Evolutionary conservation across 2,888 invertebrate species (phyloP).

Genomic region (Oscheius sp.): DNA sequence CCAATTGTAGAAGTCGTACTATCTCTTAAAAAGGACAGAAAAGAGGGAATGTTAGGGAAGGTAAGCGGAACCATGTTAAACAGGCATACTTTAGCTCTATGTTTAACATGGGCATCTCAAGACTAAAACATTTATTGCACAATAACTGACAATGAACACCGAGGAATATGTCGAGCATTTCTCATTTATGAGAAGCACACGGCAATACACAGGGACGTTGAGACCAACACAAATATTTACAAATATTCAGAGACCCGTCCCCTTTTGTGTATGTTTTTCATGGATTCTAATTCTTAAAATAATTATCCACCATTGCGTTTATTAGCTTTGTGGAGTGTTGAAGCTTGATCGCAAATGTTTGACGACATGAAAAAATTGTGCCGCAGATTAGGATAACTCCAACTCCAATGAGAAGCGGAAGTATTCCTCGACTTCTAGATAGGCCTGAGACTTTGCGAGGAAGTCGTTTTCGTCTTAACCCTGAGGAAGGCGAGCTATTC

Average conservation of each 20-base stretch:
- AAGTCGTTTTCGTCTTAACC: neutral
- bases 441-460: neutral
- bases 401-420: slow-evolving; percentile 8
- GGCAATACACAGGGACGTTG: neutral
- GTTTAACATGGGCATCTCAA: slow-evolving; percentile 19
- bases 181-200: slow-evolving; percentile 13
- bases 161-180: neutral
- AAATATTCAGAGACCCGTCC: slow-evolving; percentile 4
- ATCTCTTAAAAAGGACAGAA: neutral
- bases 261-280: neutral
- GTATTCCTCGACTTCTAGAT: neutral
- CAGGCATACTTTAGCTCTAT: slow-evolving; percentile 15
- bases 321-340: slow-evolving; percentile 5
- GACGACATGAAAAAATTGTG: slow-evolving; percentile 7
- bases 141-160: slow-evolving; percentile 12
- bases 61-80: slow-evolving; percentile 26
- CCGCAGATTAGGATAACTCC: slow-evolving; percentile 18
- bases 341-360: neutral
- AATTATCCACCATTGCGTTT: neutral
- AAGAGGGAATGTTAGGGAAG: slow-evolving; percentile 14
- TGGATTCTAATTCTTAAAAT: neutral
- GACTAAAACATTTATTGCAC: slow-evolving; percentile 11
- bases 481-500: neutral
- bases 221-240: slow-evolving; percentile 18
- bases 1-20: slow-evolving; percentile 16